Evolutionary conservation across 2,797 vertebrate genomes (phyloP).

Genomic region (Alca torda): DNA sequence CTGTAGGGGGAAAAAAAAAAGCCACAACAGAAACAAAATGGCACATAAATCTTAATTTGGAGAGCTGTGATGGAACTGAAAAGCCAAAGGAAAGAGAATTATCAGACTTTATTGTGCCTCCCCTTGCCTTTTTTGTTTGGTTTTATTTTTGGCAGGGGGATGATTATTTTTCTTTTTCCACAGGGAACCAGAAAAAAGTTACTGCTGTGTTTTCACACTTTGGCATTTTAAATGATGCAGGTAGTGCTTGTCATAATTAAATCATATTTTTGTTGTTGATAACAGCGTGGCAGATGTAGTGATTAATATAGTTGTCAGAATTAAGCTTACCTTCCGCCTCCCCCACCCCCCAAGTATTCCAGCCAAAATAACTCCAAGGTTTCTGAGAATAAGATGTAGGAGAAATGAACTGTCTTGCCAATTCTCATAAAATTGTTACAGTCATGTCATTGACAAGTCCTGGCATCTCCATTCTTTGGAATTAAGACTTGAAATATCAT

Average conservation of each 20-base stretch:
- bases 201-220: not conserved
- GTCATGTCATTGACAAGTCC: not conserved
- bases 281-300: not conserved
- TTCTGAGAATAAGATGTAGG: not conserved
- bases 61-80: not conserved
- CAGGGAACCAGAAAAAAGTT: not conserved
- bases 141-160: not conserved
- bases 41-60: slow-evolving; percentile 29
- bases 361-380: not conserved
- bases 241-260: not conserved
- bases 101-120: not conserved
- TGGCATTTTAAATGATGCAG: not conserved
- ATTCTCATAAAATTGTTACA: slow-evolving; percentile 2
- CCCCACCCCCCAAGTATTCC: not conserved
- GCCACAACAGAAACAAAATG: not conserved
- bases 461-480: slow-evolving; percentile 1
- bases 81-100: not conserved
- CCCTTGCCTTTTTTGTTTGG: not conserved
- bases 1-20: not conserved
- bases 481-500: not conserved
- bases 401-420: not conserved
- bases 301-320: not conserved
- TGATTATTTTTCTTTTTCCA: not conserved
- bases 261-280: not conserved
- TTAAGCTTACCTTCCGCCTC: not conserved